These are phyloP conservation scores for Amazona vittata DNA, from an alignment of 2,113 vertebrate species.

Conservation along the genomic window DNA sequence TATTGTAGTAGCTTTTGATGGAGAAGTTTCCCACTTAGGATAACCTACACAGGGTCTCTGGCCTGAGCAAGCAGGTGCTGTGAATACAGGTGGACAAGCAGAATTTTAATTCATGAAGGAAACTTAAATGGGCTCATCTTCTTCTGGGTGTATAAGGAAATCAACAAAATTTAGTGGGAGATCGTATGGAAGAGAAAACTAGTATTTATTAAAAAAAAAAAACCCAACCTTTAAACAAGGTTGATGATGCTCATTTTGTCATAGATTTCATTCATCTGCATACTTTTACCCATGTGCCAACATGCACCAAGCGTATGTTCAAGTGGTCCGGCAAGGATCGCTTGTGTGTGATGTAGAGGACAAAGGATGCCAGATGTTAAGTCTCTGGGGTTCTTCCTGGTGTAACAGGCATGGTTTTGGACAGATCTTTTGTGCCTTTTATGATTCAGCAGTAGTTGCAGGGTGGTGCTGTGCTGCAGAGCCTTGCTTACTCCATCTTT, in stretches of 20 bases:
- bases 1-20: not conserved
- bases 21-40: not conserved
- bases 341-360: fast-evolving
- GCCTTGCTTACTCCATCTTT: not conserved
- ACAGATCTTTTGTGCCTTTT: not conserved
- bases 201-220: not conserved
- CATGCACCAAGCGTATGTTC: not conserved
- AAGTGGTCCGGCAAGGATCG: not conserved
- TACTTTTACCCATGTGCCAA: not conserved
- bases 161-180: not conserved
- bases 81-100: not conserved
- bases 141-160: not conserved
- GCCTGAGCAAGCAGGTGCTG: not conserved
- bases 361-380: not conserved
- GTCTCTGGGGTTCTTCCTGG: not conserved
- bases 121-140: not conserved
- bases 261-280: not conserved
- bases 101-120: not conserved
- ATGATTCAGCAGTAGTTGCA: not conserved
- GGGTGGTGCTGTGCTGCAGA: not conserved
- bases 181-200: not conserved
- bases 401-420: not conserved
- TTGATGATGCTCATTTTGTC: not conserved
- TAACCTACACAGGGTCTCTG: not conserved
- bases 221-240: not conserved